These are phyloP conservation scores for Rhinolophus ferrumequinum DNA, from an alignment of 2,113 vertebrate species.

Conservation along the genomic window DNA sequence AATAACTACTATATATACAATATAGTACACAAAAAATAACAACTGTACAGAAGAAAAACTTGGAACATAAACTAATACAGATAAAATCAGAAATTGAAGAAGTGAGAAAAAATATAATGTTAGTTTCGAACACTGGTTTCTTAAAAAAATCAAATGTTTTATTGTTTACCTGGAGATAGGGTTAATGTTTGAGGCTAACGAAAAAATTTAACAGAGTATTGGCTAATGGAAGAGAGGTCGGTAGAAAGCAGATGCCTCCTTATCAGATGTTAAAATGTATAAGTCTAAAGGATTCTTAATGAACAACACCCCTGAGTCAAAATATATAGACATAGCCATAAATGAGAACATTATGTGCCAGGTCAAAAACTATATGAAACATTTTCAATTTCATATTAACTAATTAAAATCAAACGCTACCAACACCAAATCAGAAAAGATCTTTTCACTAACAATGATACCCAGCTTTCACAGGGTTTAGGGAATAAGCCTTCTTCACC, in stretches of 20 bases:
- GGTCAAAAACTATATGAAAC: background rate
- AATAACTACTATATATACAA: background rate
- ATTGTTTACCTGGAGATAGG: background rate
- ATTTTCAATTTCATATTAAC: background rate
- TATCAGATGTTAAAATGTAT: background rate
- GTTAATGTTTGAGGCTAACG: background rate
- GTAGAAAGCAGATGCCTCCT: background rate
- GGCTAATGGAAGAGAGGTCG: background rate
- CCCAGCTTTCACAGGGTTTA: background rate
- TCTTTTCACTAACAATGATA: background rate
- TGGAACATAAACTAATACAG: background rate
- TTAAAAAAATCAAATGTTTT: background rate
- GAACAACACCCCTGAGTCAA: background rate
- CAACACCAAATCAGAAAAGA: background rate
- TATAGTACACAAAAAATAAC: background rate
- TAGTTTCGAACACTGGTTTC: background rate
- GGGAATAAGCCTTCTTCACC: background rate
- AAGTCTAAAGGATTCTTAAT: background rate
- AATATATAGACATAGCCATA: background rate
- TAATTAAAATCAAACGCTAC: background rate
- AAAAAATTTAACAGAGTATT: background rate
- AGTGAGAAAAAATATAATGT: background rate
- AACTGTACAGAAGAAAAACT: background rate
- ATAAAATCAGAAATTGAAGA: background rate
- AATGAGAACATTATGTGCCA: background rate